phyloP scores from a whole-genome alignment of 2,888 invertebrate genomes.

The Xanthostigma xanthostigma region DNA sequence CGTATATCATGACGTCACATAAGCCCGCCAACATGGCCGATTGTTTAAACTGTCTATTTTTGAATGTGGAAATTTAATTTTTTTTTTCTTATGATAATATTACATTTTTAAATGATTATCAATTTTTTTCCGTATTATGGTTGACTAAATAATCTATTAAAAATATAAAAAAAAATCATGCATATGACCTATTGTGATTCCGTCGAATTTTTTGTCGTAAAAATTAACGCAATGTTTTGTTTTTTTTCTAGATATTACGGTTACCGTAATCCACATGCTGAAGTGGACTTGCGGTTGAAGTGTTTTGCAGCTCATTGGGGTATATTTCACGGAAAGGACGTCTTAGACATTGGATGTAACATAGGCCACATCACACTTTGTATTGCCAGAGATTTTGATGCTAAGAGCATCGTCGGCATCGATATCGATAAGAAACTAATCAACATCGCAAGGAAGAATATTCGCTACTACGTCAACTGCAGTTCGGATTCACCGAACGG shows the following conservation, averaged over 20 bases:
- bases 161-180: too few species aligned
- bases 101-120: too few species aligned
- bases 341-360: conserved; percentile 96
- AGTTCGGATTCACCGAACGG: conserved; percentile 23
- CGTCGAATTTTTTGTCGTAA: background rate
- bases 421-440: conserved; percentile 89
- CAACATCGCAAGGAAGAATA: conserved; percentile 52
- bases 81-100: too few species aligned
- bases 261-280: conserved; percentile 71
- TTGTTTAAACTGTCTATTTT: too few species aligned
- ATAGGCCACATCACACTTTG: conserved; percentile 88
- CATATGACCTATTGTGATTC: too few species aligned
- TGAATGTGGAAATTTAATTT: too few species aligned
- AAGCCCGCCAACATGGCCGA: too few species aligned
- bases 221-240: conserved; percentile 1
- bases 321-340: conserved; percentile 77
- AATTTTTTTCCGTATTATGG: too few species aligned
- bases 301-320: conserved; percentile 65
- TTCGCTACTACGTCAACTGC: conserved; percentile 48
- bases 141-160: too few species aligned
- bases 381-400: conserved; percentile 73
- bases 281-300: conserved; percentile 69
- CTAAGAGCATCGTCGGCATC: conserved; percentile 77
- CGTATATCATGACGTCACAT: too few species aligned
- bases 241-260: conserved; percentile 68